A percentile compares a stretch with the other conserved stretches of the same genome.
Conservation (phyloP, 1,140 invertebrate genomes). For the Aphelenchoides besseyi region DNA sequence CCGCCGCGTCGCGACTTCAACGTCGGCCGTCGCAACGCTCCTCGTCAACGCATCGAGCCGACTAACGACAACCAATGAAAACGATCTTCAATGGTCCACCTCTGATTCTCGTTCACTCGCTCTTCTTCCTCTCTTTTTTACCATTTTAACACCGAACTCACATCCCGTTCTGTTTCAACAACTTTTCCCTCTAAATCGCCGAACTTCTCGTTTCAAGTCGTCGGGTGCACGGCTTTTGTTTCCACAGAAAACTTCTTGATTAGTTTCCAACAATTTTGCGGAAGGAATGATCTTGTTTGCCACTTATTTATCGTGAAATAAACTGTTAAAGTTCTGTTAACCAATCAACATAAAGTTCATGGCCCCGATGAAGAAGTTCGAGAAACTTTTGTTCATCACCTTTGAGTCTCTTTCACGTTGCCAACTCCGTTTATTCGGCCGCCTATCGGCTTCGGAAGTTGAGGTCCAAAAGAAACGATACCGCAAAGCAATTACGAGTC, state of each 20-base stretch:
- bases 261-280: background rate
- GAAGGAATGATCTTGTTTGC: background rate
- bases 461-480: background rate
- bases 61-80: background rate
- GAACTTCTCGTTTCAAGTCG: background rate
- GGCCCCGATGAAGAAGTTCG: too few relatives aligned
- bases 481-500: background rate
- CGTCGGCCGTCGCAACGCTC: background rate
- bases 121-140: background rate
- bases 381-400: too few relatives aligned
- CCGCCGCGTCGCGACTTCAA: background rate
- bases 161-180: background rate
- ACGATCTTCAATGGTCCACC: background rate
- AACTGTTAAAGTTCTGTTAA: background rate
- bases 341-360: background rate
- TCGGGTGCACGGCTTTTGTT: too few relatives aligned
- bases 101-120: slow-evolving; percentile 3
- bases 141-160: background rate
- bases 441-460: background rate
- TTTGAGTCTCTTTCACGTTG: too few relatives aligned
- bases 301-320: background rate
- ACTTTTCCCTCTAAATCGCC: background rate
- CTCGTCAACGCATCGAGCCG: background rate
- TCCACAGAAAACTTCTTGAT: background rate
- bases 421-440: background rate